Percentiles rank a stretch among this genome's conserved stretches.
Evolutionary conservation across 2,888 invertebrate genomes (phyloP).

Genomic region (Orthosia incerta): DNA sequence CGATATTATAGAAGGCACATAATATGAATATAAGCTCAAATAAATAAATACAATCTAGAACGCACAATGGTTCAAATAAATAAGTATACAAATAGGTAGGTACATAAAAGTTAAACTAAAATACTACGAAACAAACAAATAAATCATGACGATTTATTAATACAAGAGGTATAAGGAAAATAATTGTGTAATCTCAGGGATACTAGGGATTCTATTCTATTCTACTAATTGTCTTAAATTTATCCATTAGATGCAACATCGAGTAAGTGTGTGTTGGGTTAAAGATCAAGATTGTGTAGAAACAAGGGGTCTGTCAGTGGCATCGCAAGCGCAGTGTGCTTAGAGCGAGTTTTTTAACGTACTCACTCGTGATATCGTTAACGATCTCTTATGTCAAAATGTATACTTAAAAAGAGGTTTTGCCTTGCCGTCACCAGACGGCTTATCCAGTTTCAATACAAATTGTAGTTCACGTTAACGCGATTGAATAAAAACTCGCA

Average conservation of each 20-base stretch:
- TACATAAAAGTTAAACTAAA: background rate
- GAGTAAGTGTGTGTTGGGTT: conserved; percentile 44
- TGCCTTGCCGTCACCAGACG: no score
- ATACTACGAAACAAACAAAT: conserved; percentile 27
- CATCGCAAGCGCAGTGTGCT: conserved; percentile 17
- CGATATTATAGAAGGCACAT: background rate
- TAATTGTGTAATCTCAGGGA: conserved; percentile 31
- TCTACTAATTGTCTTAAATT: conserved; percentile 49
- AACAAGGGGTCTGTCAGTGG: conserved; percentile 21
- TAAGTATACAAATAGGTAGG: background rate
- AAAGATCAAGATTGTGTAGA: conserved; percentile 55
- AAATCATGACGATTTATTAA: conserved; percentile 39
- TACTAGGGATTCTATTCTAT: no score
- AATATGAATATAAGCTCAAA: background rate
- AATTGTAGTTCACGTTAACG: no score
- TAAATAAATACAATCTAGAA: background rate
- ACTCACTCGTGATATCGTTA: no score
- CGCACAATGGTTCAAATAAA: background rate
- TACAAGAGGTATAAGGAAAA: conserved; percentile 40
- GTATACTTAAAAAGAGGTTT: no score
- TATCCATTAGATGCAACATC: conserved; percentile 37
- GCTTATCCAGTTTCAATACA: no score
- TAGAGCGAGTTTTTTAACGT: no score
- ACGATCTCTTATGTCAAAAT: no score
- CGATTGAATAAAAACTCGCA: no score